Evolutionary conservation across 2,888 invertebrate species (phyloP).

Genomic region (Mystacides longicornis): DNA sequence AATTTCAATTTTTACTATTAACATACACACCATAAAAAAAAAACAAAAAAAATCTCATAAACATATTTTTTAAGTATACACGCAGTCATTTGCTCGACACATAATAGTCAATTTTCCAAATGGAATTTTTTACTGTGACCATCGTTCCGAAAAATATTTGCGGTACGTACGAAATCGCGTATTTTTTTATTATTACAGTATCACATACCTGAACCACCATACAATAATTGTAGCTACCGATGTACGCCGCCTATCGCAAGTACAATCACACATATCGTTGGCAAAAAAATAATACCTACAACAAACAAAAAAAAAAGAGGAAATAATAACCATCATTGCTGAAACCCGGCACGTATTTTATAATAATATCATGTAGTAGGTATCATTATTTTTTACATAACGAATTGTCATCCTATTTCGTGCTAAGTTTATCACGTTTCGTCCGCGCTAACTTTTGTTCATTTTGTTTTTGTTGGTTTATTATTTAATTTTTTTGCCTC

Average conservation of each 20-base stretch:
- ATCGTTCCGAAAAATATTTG: background rate
- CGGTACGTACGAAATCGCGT: slow-evolving; percentile 1
- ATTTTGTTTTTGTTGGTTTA: background rate
- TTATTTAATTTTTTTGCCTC: background rate
- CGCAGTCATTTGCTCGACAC: background rate
- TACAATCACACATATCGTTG: background rate
- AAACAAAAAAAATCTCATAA: background rate
- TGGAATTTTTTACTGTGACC: background rate
- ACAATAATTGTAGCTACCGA: background rate
- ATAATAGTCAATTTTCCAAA: background rate
- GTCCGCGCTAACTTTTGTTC: background rate
- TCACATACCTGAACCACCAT: no score
- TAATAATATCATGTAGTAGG: background rate
- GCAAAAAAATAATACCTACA: background rate
- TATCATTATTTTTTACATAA: background rate
- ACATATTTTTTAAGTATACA: background rate
- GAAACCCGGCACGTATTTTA: slow-evolving; percentile 1
- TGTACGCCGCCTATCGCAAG: background rate
- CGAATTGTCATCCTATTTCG: slow-evolving; percentile 1
- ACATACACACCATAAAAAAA: no score
- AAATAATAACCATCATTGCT: background rate
- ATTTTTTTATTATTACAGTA: background rate
- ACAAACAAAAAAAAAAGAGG: no score
- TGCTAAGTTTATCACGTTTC: background rate
- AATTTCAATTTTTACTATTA: no score